Evolutionary conservation across 2,888 invertebrate genomes (phyloP), one percentile per base, ranked within the genome.

Genomic region (Abrostola tripartita): DNA sequence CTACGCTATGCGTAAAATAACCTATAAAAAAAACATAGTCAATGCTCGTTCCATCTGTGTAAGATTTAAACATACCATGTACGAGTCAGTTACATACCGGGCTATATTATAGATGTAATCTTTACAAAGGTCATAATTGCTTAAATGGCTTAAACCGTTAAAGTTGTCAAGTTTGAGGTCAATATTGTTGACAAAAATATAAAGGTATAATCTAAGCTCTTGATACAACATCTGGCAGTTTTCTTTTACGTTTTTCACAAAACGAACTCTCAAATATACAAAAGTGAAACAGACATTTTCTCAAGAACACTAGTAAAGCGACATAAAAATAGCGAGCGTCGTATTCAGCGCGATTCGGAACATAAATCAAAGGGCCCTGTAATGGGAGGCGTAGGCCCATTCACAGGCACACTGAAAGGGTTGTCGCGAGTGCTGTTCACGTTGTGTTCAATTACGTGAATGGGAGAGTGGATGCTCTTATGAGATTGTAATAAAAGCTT

Each of bases 351-450:
- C 62, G 72, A 78, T 79, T 81, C 64, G 65, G 61, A 53, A 68
- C 78, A 78, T 83, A 82, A 85, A 85, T 86, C 85, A 84, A 79
- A 81, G 81, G 69, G 68, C 68, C 68, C 57, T 64, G 61, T 80
- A 79, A 83, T 79, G 81, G 77, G 49, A 55, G 53, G 42, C 36
- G 24, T 42, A 14, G 53, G 63, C 58, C 54, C 65, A 67, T 65
- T 71, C 70, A 70, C 70, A 35, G 64, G 6, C 42, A 47, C 49
- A 65, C 80, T 77, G 67, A 69, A 79, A 74, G 74, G 63, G 58
- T 64, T 67, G 65, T 68, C 59, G 59, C 55, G 59, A 66, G 53
- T 35, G 64, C 58, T 59, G 44, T 35, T 55, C 54, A 24, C 52
- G 52, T 44, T 51, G 56, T 53, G 60, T 54, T 64, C 78, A 64